A percentile compares a stretch with the other conserved stretches of the same genome.
phyloP scores from a whole-genome alignment of 2,888 invertebrate genomes.

The Gandaritis pyraliata region DNA sequence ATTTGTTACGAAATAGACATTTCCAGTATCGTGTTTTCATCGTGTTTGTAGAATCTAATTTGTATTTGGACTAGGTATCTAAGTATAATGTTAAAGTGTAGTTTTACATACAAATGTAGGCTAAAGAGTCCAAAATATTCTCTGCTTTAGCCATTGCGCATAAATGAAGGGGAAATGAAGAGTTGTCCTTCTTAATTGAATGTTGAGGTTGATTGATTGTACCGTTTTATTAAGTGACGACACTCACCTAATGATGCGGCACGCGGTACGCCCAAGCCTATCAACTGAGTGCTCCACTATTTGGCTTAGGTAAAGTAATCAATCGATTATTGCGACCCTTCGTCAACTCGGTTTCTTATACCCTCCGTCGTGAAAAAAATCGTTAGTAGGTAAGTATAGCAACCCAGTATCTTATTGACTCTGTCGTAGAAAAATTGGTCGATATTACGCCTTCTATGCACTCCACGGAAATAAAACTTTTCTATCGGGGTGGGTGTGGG shows the following conservation, averaged over 20 bases:
- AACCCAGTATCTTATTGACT: conserved; percentile 24
- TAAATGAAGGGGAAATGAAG: conserved; percentile 18
- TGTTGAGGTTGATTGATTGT: conserved; percentile 26
- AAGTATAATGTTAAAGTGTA: too few species aligned
- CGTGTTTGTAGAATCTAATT: neutral
- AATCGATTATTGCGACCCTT: conserved; percentile 35
- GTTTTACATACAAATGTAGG: too few species aligned
- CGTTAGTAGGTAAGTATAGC: neutral
- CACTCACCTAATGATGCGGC: conserved; percentile 33
- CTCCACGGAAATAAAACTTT: conserved; percentile 1
- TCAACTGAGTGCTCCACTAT: conserved; percentile 38
- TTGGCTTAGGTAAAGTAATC: conserved; percentile 36
- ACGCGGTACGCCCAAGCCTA: conserved; percentile 40
- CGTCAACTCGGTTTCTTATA: conserved; percentile 22
- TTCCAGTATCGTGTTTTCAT: neutral
- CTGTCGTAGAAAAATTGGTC: too few species aligned
- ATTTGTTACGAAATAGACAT: conserved; percentile 44
- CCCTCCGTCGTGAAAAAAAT: conserved; percentile 11
- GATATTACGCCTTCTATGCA: conserved; percentile 4
- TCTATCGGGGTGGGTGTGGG: neutral
- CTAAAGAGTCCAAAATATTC: conserved; percentile 3
- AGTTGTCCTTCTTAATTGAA: conserved; percentile 21
- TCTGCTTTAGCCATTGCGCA: conserved; percentile 5
- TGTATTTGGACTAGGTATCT: too few species aligned
- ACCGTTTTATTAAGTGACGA: conserved; percentile 35